Evolutionary conservation across 53 echinoderm and acorn worm genomes (phyloP), one percentile per base, ranked within the genome.

Genomic region (Astropecten irregularis): DNA sequence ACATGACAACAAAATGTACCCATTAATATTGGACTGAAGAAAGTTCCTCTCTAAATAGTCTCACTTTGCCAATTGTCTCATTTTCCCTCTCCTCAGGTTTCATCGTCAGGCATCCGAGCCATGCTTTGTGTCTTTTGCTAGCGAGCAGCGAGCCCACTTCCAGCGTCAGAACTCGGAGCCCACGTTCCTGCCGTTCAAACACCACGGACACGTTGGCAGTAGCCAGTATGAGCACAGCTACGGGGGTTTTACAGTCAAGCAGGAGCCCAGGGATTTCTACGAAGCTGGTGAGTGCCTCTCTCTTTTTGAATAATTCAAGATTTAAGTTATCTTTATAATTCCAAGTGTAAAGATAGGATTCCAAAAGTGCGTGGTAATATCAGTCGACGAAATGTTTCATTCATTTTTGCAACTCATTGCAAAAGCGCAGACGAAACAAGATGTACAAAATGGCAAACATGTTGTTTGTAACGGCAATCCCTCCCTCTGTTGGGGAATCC

Each of bases 111-210:
- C 93, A 2, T 95, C 95, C 4, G 95, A 95, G 69, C 95, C 95
- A 0, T 95, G 95, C 44, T 95, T 95, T 44, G 86, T 87, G 66
- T 87, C 79, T 68, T 74, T 90, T 39, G 64, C 52, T 71, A 54
- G 70, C 2, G 81, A 81, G 22, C 81, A 68, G 44, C 83, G 71
- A 34, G 87, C 90, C 30, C 88, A 71, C 38, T 97, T 97, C 69
- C 92, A 94, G 34, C 84, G 94, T 6, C 99, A 97, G 88, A 93
- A 91, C 68, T 97, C 99, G 0, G 99, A 97, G 71, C 99, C 99
- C 11, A 67, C 82, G 34, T 89, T 93, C 68, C 50, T 89, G 47
- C 77, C 89, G 9, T 91, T 96, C 91, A 93, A 89, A 52, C 87
- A 86, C 51, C 57, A 55, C 16, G 30, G 47, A 16, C 40, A 66